Conservation (phyloP, 2,797 vertebrate genomes). For the Esox lucius region DNA sequence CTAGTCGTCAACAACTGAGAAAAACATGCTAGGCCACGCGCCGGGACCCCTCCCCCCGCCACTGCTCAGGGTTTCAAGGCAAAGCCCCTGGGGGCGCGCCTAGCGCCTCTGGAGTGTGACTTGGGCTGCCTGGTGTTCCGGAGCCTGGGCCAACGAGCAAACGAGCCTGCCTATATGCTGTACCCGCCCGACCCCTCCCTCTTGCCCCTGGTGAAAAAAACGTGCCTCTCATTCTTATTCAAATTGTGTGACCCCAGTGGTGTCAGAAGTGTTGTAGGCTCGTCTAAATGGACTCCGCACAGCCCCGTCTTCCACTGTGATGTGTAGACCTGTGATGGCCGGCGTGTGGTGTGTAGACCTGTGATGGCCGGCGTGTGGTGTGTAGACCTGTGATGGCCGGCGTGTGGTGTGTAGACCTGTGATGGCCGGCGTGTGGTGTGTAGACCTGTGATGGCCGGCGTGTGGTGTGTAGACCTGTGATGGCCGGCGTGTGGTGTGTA, state of each 20-base stretch:
- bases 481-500: too few species aligned
- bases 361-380: not conserved
- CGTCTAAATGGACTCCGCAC: too few species aligned
- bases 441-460: too few species aligned
- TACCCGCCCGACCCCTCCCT: not conserved
- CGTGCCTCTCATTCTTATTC: slow-evolving; percentile 18
- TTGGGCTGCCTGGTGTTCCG: slow-evolving; percentile 10
- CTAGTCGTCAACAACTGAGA: not conserved
- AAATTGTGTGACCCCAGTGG: slow-evolving; percentile 2
- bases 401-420: not conserved
- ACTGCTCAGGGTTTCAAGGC: slow-evolving; percentile 1
- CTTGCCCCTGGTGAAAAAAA: slow-evolving; percentile 9
- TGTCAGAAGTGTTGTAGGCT: slow-evolving; percentile 1
- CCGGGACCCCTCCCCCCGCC: not conserved
- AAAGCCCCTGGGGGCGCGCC: not conserved
- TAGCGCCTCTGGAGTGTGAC: slow-evolving; percentile 8
- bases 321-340: not conserved
- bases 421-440: too few species aligned
- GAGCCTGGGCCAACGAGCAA: not conserved
- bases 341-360: not conserved
- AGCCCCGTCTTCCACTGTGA: too few species aligned
- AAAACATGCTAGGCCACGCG: not conserved
- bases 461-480: too few species aligned
- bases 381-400: not conserved
- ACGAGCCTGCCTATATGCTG: not conserved